Evolutionary conservation across 2,797 vertebrate species (phyloP), one percentile per base, ranked within the genome.

Genomic region (Heterohyrax brucei): DNA sequence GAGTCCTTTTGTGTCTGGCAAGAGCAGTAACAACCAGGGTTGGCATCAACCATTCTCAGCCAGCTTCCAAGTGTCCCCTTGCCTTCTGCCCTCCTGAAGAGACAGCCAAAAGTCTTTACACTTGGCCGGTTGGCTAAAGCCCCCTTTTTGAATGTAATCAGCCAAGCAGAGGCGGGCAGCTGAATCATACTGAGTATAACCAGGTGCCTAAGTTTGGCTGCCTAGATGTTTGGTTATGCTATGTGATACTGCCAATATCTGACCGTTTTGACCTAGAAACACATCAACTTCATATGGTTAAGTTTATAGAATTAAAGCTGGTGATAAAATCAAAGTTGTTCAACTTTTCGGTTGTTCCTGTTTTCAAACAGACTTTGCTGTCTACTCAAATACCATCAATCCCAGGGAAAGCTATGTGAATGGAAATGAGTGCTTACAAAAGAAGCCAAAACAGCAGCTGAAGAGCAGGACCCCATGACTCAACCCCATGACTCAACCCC

Each of bases 191-290:
- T 50, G 81, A 87, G 75, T 59, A 89, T 22, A 64, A 77, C 13
- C 66, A 73, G 53, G 70, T 73, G 50, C 64, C 93, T 68, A 56
- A 46, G 8, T 91, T 48, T 78, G 14, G 9, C 56, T 70, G n/a
- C 48, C 79, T 19, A 56, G 18, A 48, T 92, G 93, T 96, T 89
- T 72, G 33, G 83, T 53, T 75, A 80, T 95, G 68, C 50, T 73
- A 66, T 77, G 18, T 33, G 7, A 87, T 85, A 33, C 13, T 84
- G 75, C 62, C 83, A 87, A 8, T 73, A 46, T 30, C 30, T 10
- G 39, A 73, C 10, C 18, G 84, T 46, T 89, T 18, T 90, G 70
- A 39, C 44, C 33, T 86, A 89, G 4, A 46, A 87, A 89, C 68
- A 39, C n/a, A 70, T 10, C 21, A 48, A n/a, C 64, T 83, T 82